Percentiles rank a stretch among this genome's conserved stretches.
phyloP scores from a whole-genome alignment of 2,888 invertebrate species.

The Andrena flavipes region DNA sequence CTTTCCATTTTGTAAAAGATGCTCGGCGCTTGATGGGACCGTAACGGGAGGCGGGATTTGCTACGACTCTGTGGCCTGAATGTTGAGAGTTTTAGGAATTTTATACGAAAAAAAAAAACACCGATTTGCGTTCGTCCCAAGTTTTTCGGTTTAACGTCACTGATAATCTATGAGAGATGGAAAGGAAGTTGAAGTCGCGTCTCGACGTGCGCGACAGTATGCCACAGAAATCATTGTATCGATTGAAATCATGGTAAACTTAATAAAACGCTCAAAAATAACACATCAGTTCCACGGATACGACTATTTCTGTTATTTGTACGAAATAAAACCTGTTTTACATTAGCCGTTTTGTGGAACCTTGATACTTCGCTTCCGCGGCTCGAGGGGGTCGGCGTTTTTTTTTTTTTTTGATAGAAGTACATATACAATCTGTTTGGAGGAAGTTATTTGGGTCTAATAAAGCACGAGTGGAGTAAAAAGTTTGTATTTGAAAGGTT shows the following conservation, averaged over 20 bases:
- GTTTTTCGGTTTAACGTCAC: slow-evolving; percentile 1
- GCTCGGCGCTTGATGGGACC: neutral
- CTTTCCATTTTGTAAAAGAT: neutral
- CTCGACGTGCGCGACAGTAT: slow-evolving; percentile 76
- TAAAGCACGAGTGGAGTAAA: slow-evolving; percentile 19
- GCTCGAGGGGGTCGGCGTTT: neutral
- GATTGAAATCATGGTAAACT: slow-evolving; percentile 84
- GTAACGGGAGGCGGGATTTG: neutral
- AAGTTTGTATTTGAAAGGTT: slow-evolving; percentile 30
- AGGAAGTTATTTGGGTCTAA: neutral
- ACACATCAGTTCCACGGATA: slow-evolving; percentile 51
- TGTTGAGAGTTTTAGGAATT: neutral
- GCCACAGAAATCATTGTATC: slow-evolving; percentile 84
- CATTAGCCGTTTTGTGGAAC: neutral
- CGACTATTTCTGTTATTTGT: slow-evolving; percentile 32
- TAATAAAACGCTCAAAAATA: slow-evolving; percentile 83
- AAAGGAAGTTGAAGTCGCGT: slow-evolving; percentile 68
- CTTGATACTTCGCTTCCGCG: no score
- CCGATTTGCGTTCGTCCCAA: neutral
- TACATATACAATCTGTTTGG: no score
- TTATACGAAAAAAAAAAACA: neutral
- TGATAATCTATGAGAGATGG: slow-evolving; percentile 6
- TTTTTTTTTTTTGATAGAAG: neutral
- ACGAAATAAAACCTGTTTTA: neutral
- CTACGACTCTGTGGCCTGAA: neutral